Base-by-base conservation (phyloP, 2,797 vertebrate species). In the Rhabdophis nuchalis region DNA sequence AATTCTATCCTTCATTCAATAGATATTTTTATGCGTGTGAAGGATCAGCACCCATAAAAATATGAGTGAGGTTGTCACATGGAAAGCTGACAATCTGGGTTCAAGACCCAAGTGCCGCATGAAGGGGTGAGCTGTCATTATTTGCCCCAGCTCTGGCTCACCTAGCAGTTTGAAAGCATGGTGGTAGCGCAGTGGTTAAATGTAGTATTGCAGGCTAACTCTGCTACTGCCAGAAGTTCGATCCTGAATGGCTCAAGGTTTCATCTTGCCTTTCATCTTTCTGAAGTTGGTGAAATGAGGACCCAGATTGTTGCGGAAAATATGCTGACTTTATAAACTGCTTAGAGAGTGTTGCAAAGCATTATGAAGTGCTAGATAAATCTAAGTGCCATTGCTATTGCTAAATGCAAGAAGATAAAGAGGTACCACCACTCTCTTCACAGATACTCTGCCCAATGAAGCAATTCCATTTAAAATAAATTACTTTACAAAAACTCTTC, bases 1-100 rank as follows among this genome's bases (percentile, higher is more conserved):
- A 93, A 88, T 52, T 89, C 94, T 92, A 86, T 46, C 52, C 82
- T 94, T 95, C 91, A 94, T 91, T 91, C 94, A 91, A 89, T 93
- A 93, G 0, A 85, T 60, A 64, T 92, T 88, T 95, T 93, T 53
- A 23, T 82, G 36, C n/a, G 6, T 18, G n/a, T 0, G 2, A 18
- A 32, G n/a, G 64, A 14, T 68, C n/a, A 32, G n/a, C 64, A 68
- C n/a, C 14, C 64, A 68, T 68, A 68, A 68, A 68, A 68, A 68
- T 36, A 68, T 36, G 14, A 14, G 6, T 68, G 64, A 68, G 14
- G 5, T 68, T 36, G 64, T 68, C 64, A 16, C 0, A 68, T 7
- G 13, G 64, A 68, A 68, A 36, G 64, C 64, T 68, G 14, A 68
- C n/a, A 68, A 32, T 14, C n/a, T 32, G 64, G n/a, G 14, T 68